Evolutionary conservation across 2,113 vertebrate species (phyloP), one percentile per base, ranked within the genome.

Genomic region (Odocoileus hemionus): DNA sequence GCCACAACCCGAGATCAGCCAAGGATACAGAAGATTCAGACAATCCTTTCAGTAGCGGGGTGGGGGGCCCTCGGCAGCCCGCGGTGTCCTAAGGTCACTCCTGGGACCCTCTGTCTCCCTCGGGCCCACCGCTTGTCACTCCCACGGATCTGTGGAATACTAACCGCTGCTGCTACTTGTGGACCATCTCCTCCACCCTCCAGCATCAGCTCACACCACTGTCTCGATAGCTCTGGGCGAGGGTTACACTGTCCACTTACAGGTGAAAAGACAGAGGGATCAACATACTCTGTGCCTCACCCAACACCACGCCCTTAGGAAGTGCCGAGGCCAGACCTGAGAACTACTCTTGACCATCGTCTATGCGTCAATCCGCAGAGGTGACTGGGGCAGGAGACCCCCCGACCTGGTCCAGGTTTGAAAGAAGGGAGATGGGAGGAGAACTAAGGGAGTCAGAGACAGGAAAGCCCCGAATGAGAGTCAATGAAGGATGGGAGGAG

Each of bases 261-360:
- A 19, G 26, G 30, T 0, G 33, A 88, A 64, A 45, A 82, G 82
- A 58, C 64, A 1, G 57, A 67, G 45, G 79, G 55, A 6, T 12
- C 33, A 47, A 2, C 11, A 57, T 1, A 5, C 15, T 57, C 28
- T 2, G 5, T 13, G 50, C 39, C 45, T 60, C 28, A 45, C 13
- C 36, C 58, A 45, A 64, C 19, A 39, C 30, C 64, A 30, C 9
- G 5, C 3, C 28, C 10, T 26, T 3, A 30, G 60, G 28, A 43
- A 83, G 79, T 25, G 17, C 57, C 0, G 30, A 23, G 47, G 3
- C 54, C 0, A 0, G 26, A 16, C 19, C 14, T 5, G 5, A 8
- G 15, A 30, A 10, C 25, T 47, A 26, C 74, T 45, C 47, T 28
- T 78, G 79, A 33, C 28, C 16, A 5, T 47, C 0, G 0, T 28